Conservation (phyloP, 2,113 vertebrate genomes). For the Perccottus glenii region DNA sequence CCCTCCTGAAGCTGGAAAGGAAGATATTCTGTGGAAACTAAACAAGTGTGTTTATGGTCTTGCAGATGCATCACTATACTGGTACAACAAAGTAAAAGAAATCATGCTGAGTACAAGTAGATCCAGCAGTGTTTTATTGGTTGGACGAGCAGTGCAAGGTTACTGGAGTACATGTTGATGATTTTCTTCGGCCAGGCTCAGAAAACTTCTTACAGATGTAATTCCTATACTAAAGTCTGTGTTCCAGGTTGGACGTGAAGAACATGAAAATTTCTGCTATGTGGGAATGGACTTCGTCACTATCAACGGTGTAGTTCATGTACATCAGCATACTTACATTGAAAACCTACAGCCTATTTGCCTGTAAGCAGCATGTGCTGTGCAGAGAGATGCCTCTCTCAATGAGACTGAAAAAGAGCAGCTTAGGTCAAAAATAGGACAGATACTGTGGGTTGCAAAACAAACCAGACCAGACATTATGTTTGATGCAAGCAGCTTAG, state of each 20-base stretch:
- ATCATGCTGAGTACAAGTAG: neutral
- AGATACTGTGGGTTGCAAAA: constrained; percentile 22
- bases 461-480: constrained; percentile 10
- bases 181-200: constrained; percentile 32
- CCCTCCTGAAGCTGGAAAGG: no score
- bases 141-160: constrained; percentile 14
- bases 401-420: constrained; percentile 6
- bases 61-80: no score
- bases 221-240: constrained; percentile 9
- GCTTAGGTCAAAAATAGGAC: constrained; percentile 34
- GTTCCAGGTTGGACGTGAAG: constrained; percentile 12
- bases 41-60: no score
- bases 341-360: constrained; percentile 7
- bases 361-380: neutral
- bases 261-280: constrained; percentile 13
- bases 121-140: constrained; percentile 33
- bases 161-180: constrained; percentile 29
- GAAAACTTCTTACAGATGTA: neutral
- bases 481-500: constrained; percentile 20
- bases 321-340: constrained; percentile 21
- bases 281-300: constrained; percentile 8
- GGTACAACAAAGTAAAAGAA: no score
- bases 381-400: neutral
- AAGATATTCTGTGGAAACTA: no score
- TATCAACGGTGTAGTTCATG: constrained; percentile 1